Conservation (phyloP, 2,797 vertebrate species). For the Cephalopachus bancanus region DNA sequence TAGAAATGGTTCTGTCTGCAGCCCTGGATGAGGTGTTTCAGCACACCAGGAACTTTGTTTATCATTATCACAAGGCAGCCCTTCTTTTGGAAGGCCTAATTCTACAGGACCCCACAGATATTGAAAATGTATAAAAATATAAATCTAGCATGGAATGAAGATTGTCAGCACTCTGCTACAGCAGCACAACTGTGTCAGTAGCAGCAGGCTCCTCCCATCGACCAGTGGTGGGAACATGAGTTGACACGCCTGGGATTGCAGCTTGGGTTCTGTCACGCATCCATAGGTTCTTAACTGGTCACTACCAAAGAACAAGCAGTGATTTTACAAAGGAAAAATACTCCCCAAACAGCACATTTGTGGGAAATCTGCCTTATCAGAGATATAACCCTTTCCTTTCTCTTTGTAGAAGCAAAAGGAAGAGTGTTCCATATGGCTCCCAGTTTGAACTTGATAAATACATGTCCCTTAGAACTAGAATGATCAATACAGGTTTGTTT, state of each 20-base stretch:
- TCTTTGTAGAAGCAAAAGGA: constrained; percentile 76
- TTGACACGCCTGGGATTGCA: constrained; percentile 73
- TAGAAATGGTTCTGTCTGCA: constrained; percentile 93
- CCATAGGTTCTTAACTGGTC: constrained; percentile 83
- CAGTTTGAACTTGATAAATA: constrained; percentile 81
- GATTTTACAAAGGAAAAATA: constrained; percentile 84
- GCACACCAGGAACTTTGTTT: constrained; percentile 97
- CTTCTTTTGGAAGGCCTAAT: constrained; percentile 97
- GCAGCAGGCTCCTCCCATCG: constrained; percentile 81
- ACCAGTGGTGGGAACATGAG: constrained; percentile 79
- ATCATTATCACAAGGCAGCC: constrained; percentile 97
- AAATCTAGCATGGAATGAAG: constrained; percentile 97
- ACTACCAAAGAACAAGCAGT: constrained; percentile 88
- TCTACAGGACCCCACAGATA: constrained; percentile 95
- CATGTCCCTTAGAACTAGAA: constrained; percentile 74
- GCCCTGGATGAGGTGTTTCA: constrained; percentile 99
- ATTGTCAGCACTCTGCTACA: constrained; percentile 96
- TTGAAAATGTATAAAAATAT: constrained; percentile 97
- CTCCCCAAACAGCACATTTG: constrained; percentile 67
- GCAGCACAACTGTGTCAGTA: constrained; percentile 93
- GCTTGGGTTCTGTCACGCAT: constrained; percentile 79
- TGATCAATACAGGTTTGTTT: constrained; percentile 42
- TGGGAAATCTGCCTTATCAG: constrained; percentile 85
- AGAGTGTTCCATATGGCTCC: constrained; percentile 83
- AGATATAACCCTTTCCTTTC: constrained; percentile 82